These are phyloP conservation scores for Tachuris rubrigastra DNA, from an alignment of 2,113 vertebrate genomes.

Conservation along the genomic window DNA sequence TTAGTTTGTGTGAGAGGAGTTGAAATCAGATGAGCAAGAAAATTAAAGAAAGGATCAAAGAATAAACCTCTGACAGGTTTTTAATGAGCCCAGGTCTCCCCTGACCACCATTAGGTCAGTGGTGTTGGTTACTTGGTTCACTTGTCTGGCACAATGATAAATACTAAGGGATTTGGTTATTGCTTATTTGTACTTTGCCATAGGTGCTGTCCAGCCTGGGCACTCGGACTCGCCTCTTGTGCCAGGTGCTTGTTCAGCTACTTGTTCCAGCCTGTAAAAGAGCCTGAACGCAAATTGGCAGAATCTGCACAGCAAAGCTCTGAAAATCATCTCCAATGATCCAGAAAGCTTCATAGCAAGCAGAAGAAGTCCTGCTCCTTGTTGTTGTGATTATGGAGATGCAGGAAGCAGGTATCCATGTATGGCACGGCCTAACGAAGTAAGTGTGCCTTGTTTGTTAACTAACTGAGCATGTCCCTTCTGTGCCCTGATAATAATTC, in stretches of 20 bases:
- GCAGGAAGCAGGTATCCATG: neutral
- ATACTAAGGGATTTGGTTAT: neutral
- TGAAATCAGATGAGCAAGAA: neutral
- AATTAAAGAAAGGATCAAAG: neutral
- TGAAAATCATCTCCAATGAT: slow-evolving; percentile 20
- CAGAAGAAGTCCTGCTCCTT: slow-evolving; percentile 9
- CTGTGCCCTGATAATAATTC: neutral
- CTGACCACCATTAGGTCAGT: neutral
- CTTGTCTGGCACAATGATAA: neutral
- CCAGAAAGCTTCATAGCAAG: slow-evolving; percentile 1
- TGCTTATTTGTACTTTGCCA: neutral
- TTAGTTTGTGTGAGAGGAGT: neutral
- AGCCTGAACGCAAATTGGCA: neutral
- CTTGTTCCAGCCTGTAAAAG: neutral
- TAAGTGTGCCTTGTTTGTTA: neutral
- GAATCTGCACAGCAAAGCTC: neutral
- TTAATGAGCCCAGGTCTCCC: neutral
- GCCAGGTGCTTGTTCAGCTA: neutral
- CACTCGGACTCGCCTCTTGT: accelerated
- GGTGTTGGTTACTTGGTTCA: accelerated
- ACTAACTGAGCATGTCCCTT: neutral
- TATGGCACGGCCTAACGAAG: neutral
- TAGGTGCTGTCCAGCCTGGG: neutral
- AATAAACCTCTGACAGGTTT: neutral
- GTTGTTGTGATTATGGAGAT: slow-evolving; percentile 15